Percentiles rank a stretch among this genome's conserved stretches.
Evolutionary conservation across 2,888 invertebrate species (phyloP).

Genomic region (Amaurobius ferox): DNA sequence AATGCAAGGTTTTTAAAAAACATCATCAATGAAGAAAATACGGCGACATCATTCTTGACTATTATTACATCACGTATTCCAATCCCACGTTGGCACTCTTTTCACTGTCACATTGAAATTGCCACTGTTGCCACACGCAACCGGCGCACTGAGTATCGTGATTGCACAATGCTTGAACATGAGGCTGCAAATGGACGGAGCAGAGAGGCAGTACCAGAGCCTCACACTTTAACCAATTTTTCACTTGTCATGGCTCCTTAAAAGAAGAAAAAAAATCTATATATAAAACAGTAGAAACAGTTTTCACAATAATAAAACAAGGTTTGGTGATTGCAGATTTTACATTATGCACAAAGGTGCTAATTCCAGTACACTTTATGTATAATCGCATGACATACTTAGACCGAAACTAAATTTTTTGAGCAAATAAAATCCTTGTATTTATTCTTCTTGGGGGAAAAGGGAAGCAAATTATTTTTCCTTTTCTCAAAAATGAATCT

Average conservation of each 20-base stretch:
- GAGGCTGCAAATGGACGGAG: constrained; percentile 68
- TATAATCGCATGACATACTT: too few species aligned
- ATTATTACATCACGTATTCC: constrained; percentile 1
- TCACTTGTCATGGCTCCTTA: neutral
- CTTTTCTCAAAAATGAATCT: too few species aligned
- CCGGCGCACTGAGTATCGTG: constrained; percentile 30
- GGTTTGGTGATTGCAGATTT: too few species aligned
- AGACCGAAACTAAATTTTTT: too few species aligned
- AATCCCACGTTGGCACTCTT: constrained; percentile 42
- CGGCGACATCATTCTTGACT: neutral
- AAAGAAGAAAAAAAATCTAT: too few species aligned
- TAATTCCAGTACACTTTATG: too few species aligned
- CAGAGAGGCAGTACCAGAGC: constrained; percentile 17
- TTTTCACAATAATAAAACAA: too few species aligned
- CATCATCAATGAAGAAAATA: neutral
- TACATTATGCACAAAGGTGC: too few species aligned
- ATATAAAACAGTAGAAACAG: too few species aligned
- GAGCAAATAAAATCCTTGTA: too few species aligned
- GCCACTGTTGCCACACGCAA: neutral
- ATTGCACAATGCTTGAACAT: constrained; percentile 65
- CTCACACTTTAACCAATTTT: neutral
- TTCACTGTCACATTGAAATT: neutral
- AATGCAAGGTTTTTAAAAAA: neutral
- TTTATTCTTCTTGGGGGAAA: too few species aligned
- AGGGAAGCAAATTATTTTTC: too few species aligned